Evolutionary conservation across 2,797 vertebrate species (phyloP), one percentile per base, ranked within the genome.

Genomic region (Craterocephalus amniculus): DNA sequence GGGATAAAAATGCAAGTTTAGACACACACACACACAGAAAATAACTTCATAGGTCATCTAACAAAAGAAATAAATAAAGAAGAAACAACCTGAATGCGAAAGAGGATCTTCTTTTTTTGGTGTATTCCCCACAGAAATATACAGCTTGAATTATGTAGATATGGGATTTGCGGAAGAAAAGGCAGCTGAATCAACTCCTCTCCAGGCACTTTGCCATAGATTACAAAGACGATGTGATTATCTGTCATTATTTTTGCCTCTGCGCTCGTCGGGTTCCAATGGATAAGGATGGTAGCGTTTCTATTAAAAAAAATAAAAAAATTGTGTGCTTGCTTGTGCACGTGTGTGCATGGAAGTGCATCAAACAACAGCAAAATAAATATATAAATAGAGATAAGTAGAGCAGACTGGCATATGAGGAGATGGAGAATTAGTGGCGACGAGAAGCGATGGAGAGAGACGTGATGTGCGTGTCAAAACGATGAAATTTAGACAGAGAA

Each of bases 161-260:
- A 38, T 16, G 6, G 66, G 58, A 75, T 88, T 85, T 80, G 40
- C 67, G 72, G 69, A 70, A 72, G 59, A 59, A 74, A 68, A 72
- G 58, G 60, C 78, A 86, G 81, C 86, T 88, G 88, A 88, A 85
- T 82, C 77, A 79, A 83, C 86, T 82, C 70, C 63, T 85, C 82
- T 80, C 76, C 64, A 68, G 79, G 86, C 86, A 79, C 70, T 64
- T 66, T 22, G 58, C 83, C 71, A 83, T 48, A 82, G 84, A 88
- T 91, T 82, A 89, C 90, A 92, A 90, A 89, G 87, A 81, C 54
- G 59, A 84, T 70, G 74, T 87, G 88, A 94, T 94, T 92, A 92
- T 92, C 87, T 54, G 76, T 91, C 91, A 92, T 94, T 92, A 93
- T 90, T 87, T 90, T 88, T 80, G 70, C 81, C 68, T 86, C 71